phyloP scores from a whole-genome alignment of 2,888 invertebrate species.

The Synergus laeviventris region DNA sequence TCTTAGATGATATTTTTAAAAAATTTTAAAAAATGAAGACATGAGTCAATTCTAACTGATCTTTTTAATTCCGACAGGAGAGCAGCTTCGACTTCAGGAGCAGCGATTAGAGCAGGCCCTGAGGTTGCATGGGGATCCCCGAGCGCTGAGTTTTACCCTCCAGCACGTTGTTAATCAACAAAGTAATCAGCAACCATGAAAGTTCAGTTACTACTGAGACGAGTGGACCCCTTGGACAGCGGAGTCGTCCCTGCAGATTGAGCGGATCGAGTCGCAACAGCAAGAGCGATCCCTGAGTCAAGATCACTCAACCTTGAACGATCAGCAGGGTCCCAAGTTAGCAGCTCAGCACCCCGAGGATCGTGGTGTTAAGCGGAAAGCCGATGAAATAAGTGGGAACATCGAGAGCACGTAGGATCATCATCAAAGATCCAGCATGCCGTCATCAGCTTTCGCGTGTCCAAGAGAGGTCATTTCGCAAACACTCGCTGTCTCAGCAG shows the following conservation, averaged over 20 bases:
- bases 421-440: slow-evolving; percentile 39
- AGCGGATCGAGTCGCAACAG: slow-evolving; percentile 57
- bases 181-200: slow-evolving; percentile 82
- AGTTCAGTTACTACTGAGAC: slow-evolving; percentile 88
- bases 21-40: not conserved
- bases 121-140: slow-evolving; percentile 87
- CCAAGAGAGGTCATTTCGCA: slow-evolving; percentile 73
- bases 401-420: slow-evolving; percentile 66
- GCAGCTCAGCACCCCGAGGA: slow-evolving; percentile 63
- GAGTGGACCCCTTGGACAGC: slow-evolving; percentile 76
- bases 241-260: slow-evolving; percentile 63
- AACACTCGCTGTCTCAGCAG: slow-evolving; percentile 74
- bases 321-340: slow-evolving; percentile 59
- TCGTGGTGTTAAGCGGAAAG: slow-evolving; percentile 72
- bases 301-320: slow-evolving; percentile 48
- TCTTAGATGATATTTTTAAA: not conserved
- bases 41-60: not conserved
- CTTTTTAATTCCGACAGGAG: slow-evolving; percentile 60
- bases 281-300: slow-evolving; percentile 62
- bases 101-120: slow-evolving; percentile 90
- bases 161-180: slow-evolving; percentile 78
- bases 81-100: slow-evolving; percentile 81
- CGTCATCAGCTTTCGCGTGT: slow-evolving; percentile 55
- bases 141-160: slow-evolving; percentile 87
- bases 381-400: slow-evolving; percentile 71